A percentile compares a stretch with the other conserved stretches of the same genome.
phyloP scores from a whole-genome alignment of 2,113 vertebrate species.

The Nesoenas mayeri region DNA sequence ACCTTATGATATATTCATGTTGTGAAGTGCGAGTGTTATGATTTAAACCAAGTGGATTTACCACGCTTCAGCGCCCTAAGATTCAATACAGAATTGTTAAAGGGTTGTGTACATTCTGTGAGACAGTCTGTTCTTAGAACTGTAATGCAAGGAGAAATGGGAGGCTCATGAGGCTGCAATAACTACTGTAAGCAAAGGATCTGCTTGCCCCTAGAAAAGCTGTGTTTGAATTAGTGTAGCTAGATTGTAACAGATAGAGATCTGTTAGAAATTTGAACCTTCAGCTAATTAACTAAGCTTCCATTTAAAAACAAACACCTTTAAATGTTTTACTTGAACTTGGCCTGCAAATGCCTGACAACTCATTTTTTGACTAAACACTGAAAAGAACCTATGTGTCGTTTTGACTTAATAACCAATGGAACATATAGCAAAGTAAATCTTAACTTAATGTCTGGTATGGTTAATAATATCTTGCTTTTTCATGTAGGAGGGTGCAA shows the following conservation, averaged over 20 bases:
- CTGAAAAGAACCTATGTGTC: not conserved
- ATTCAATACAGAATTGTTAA: not conserved
- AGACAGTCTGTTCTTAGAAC: not conserved
- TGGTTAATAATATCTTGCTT: not conserved
- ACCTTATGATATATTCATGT: not conserved
- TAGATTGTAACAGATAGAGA: not conserved
- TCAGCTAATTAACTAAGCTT: not conserved
- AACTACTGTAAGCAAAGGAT: not conserved
- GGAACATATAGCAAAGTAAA: too few species aligned
- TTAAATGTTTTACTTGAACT: not conserved
- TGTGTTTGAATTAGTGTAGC: not conserved
- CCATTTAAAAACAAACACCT: not conserved
- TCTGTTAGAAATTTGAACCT: not conserved
- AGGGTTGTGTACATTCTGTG: fast-evolving
- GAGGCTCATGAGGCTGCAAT: not conserved
- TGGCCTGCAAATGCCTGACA: not conserved
- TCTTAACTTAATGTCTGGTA: not conserved
- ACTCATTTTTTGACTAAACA: not conserved
- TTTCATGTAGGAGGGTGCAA: conserved; percentile 80
- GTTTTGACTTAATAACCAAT: not conserved
- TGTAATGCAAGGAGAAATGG: not conserved
- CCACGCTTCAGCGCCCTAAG: not conserved
- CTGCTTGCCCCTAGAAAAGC: not conserved
- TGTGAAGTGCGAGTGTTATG: not conserved
- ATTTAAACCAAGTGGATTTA: not conserved